Conservation (phyloP, 2,113 vertebrate species). For the Antechinus flavipes region DNA sequence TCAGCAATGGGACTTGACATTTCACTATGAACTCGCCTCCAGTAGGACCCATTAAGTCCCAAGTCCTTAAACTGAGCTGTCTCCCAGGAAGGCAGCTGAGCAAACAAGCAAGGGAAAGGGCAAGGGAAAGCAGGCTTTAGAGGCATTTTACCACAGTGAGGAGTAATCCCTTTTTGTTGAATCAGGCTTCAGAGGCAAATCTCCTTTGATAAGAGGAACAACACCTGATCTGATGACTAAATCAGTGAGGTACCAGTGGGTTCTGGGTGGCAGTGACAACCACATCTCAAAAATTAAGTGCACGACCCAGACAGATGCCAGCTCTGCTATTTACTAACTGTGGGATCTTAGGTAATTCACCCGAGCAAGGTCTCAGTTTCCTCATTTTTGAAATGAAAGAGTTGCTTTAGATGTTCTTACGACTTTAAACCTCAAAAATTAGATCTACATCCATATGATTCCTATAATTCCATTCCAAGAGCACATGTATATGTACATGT, state of each 20-base stretch:
- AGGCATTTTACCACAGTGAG: not conserved
- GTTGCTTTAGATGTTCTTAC: conserved; percentile 9
- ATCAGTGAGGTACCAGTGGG: not conserved
- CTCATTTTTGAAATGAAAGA: conserved; percentile 37
- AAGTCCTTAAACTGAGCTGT: conserved; percentile 45
- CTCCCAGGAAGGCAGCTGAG: conserved; percentile 34
- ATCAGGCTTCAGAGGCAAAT: conserved; percentile 41
- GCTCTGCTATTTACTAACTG: not conserved
- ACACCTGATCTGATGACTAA: not conserved
- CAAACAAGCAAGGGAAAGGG: conserved; percentile 37
- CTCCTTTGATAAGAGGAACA: not conserved
- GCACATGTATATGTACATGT: no score
- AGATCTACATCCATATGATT: not conserved
- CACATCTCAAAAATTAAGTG: conserved; percentile 27
- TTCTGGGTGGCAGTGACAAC: not conserved
- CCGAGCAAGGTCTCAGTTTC: conserved; percentile 29
- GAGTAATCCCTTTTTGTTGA: conserved; percentile 21
- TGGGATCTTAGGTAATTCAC: not conserved
- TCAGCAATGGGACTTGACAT: not conserved
- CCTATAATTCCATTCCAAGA: not conserved
- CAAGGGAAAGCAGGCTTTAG: conserved; percentile 42
- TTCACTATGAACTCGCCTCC: not conserved
- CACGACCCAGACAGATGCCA: conserved; percentile 30
- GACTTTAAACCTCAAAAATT: not conserved
- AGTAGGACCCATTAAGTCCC: not conserved